Evolutionary conservation across 2,888 invertebrate genomes (phyloP), one percentile per base, ranked within the genome.

Genomic region (Torymus aiolomorphi): DNA sequence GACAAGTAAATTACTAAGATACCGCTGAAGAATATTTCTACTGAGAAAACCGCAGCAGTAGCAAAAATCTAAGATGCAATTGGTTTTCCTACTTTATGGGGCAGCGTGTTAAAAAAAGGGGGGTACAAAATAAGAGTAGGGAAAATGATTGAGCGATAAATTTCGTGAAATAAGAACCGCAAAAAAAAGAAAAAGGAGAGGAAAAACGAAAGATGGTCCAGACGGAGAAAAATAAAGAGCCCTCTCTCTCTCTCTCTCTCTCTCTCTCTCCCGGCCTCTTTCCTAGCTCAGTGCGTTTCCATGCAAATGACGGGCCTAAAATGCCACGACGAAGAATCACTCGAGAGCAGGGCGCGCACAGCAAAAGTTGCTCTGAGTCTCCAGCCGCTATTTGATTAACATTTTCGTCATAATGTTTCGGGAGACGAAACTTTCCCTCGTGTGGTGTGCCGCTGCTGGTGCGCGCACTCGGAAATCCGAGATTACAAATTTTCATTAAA

Each of bases 401-500:
- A 88, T 87, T 88, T 87, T 87, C 85, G 82, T 87, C 84, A 84
- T 85, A 83, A 80, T 80, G 76, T 82, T 82, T 73, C 54, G 65
- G 82, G 86, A 84, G 42, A 54, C 52, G 56, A 61, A 69, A 76
- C 67, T 76, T 75, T 76, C 67, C 11, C 59, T 8, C 42, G 42
- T 8, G 42, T 42, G 42, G 42, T 42, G 42, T 42, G 31, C 24
- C 69, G 31, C 65, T 42, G 24, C 52, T 14, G 18, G 62, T 80
- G 31, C 24, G 82, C 83, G 83, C 82, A 84, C 77, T 83, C 81
- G 83, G 85, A 88, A 86, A 87, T 85, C 84, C 83, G 83, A 84
- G 85, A 88, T 88, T 88, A 88, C 88, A 87, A 87, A 88, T 88
- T 88, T 88, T 88, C 88, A 88, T 88, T 88, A 88, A 88, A 88